Base-by-base conservation (phyloP, 2,888 invertebrate species). In the Napeogenes inachia region DNA sequence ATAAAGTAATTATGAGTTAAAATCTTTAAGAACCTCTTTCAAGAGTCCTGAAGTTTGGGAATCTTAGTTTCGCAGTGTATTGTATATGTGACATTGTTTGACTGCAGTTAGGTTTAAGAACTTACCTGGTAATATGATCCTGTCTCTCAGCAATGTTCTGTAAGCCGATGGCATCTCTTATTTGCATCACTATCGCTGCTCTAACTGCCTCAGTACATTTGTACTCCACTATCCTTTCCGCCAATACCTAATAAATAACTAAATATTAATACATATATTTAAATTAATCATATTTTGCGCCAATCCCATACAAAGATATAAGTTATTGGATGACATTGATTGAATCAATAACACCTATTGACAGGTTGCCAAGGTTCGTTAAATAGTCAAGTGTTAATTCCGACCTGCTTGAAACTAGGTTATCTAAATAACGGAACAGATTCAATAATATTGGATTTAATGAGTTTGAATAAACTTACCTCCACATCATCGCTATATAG, bases 131-230 rank as follows among this genome's bases (percentile, higher is more conserved):
- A 61, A 95, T 94, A 81, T 92, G 93, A 73, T 95, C 94, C 77
- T 95, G 94, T 69, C 93, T 87, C 21, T 93, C 91, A 70, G 93
- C 91, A 62, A 98, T 97, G 60, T 92, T 92, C 67, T 94, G 92
- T 32, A 94, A 90, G 2, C 95, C 95, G 4, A 97, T 92, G 3
- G 95, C 94, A 75, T 96, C 95, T 76, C 97, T 95, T 58, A 98
- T 88, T 79, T 97, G 97, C 88, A 97, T 94, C 13, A 94, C 96
- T 54, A 98, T 91, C 0, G 97, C 97, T 8, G 96, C 95, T 68
- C 98, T 88, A 50, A 98, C 95, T 0, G 95, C 94, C 76, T 96
- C 96, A 4, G 96, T 93, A 45, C 96, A 94, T 56, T 94, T 94
- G 57, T 96, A 92, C 70, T 94, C 94, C 84, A 97, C 97, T 75